Percentiles rank a stretch among this genome's conserved stretches.
phyloP scores from a whole-genome alignment of 2,888 invertebrate genomes.

The Alsophila aescularia region DNA sequence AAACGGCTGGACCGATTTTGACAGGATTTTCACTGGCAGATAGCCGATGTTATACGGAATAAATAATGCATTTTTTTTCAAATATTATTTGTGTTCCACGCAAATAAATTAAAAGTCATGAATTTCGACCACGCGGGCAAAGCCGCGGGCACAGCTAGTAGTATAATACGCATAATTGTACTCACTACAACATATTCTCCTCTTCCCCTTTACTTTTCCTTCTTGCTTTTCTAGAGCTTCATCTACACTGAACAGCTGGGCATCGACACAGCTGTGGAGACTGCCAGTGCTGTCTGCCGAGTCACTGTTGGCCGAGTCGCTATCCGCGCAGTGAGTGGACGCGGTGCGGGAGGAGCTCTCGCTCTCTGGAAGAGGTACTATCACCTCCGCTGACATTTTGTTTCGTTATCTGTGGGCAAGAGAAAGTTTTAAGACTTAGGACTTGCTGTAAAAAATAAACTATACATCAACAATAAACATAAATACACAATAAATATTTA shows the following conservation, averaged over 20 bases:
- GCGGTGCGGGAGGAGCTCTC: constrained; percentile 22
- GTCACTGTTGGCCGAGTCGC: constrained; percentile 2
- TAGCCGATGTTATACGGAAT: too few relatives aligned
- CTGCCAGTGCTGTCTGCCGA: constrained; percentile 1
- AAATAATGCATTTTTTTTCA: too few relatives aligned
- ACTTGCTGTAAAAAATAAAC: too few relatives aligned
- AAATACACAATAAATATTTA: too few relatives aligned
- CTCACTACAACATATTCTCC: background rate
- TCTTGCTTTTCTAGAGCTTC: background rate
- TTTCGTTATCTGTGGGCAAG: constrained; percentile 22
- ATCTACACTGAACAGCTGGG: constrained; percentile 6
- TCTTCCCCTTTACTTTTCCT: constrained; percentile 3
- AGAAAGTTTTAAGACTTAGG: background rate
- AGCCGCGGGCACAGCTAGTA: too few relatives aligned
- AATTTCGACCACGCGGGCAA: too few relatives aligned
- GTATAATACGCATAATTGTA: too few relatives aligned
- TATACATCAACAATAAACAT: too few relatives aligned
- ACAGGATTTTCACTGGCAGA: too few relatives aligned
- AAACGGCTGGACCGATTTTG: too few relatives aligned
- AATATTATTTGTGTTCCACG: too few relatives aligned
- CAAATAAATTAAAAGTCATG: too few relatives aligned
- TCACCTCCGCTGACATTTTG: constrained; percentile 29
- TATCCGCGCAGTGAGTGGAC: constrained; percentile 20
- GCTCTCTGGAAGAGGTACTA: constrained; percentile 23
- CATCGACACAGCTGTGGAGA: constrained; percentile 1